These are phyloP conservation scores for Rotaria macrura DNA, from an alignment of 2,888 invertebrate species.

Conservation along the genomic window DNA sequence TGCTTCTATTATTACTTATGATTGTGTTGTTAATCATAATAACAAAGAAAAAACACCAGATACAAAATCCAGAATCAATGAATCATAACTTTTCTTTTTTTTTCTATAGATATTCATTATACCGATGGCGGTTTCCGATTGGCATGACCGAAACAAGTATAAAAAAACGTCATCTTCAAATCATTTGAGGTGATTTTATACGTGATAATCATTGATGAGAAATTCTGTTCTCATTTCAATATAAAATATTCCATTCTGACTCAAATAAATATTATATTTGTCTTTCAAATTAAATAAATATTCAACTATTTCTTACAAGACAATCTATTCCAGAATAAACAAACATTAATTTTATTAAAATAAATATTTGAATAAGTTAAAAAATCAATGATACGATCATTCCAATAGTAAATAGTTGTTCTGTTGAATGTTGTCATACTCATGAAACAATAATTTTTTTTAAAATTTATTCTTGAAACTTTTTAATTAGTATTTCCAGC, in stretches of 20 bases:
- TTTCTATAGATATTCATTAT: background rate
- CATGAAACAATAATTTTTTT: too few species aligned
- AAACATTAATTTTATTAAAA: background rate
- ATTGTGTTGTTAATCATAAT: background rate
- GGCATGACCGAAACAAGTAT: background rate
- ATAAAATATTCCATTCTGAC: background rate
- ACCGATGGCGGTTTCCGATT: too few species aligned
- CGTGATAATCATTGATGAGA: background rate
- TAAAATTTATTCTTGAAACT: too few species aligned
- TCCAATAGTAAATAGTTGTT: too few species aligned
- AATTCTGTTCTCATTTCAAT: background rate
- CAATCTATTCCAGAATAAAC: background rate
- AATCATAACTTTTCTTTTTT: background rate
- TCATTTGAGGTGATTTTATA: background rate
- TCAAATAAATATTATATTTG: background rate
- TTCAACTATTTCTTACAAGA: too few species aligned
- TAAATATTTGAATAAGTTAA: too few species aligned
- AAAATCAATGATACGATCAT: too few species aligned
- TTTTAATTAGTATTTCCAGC: too few species aligned
- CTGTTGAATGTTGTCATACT: too few species aligned
- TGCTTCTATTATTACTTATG: background rate
- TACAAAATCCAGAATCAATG: background rate
- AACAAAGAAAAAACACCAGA: background rate
- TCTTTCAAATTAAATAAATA: background rate
- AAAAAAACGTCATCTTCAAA: too few species aligned